phyloP scores from a whole-genome alignment of 1,140 invertebrate species.

The Eupristina koningsbergeri region DNA sequence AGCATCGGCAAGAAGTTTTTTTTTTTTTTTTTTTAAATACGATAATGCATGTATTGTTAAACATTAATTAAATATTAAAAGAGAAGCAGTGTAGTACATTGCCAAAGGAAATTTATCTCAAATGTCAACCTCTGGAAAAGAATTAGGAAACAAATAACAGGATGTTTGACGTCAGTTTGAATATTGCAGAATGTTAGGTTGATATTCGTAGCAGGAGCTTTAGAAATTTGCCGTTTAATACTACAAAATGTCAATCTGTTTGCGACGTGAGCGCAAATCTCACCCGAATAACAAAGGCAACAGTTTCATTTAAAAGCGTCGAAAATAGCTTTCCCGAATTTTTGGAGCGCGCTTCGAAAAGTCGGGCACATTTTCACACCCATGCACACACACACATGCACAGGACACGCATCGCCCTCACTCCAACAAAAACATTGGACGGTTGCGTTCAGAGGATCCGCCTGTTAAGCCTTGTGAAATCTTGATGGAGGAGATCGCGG shows the following conservation, averaged over 20 bases:
- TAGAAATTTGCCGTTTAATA: not conserved
- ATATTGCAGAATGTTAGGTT: not conserved
- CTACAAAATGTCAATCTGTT: not conserved
- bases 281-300: not conserved
- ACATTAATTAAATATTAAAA: too few species aligned
- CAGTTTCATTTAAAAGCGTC: not conserved
- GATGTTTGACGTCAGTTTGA: not conserved
- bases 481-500: not conserved
- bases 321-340: slow-evolving; percentile 4
- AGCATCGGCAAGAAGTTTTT: too few species aligned
- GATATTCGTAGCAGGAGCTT: not conserved
- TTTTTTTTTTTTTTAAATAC: too few species aligned
- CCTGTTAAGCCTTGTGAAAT: slow-evolving; percentile 17
- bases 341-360: not conserved
- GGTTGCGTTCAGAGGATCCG: not conserved
- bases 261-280: not conserved
- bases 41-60: too few species aligned
- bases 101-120: not conserved
- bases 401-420: too few species aligned
- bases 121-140: not conserved
- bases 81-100: not conserved
- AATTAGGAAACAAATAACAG: not conserved
- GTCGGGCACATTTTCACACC: not conserved
- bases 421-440: not conserved
- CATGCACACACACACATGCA: not conserved